A percentile compares a stretch with the other conserved stretches of the same genome.
phyloP scores from a whole-genome alignment of 2,797 vertebrate species.

The Psittacula echo region DNA sequence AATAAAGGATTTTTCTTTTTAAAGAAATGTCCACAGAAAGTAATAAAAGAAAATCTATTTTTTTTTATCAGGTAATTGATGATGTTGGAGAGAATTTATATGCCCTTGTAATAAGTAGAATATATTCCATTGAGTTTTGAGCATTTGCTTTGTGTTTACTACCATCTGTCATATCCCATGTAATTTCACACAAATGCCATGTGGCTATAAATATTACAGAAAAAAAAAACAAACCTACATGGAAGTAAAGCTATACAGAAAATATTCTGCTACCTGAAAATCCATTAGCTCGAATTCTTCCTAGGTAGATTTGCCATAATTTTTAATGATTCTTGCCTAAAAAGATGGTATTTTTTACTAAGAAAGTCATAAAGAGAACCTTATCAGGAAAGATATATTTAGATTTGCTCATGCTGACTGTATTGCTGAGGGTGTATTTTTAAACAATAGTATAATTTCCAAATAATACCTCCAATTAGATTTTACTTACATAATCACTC shows the following conservation, averaged over 20 bases:
- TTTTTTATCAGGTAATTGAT: not conserved
- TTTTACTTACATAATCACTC: not conserved
- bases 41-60: not conserved
- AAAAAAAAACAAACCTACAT: not conserved
- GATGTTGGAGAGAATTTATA: not conserved
- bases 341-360: not conserved
- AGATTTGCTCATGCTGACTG: not conserved
- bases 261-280: not conserved
- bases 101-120: not conserved
- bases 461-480: not conserved
- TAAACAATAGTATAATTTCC: not conserved
- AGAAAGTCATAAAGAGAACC: not conserved
- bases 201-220: not conserved
- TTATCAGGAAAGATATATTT: not conserved
- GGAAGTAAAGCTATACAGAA: not conserved
- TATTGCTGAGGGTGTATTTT: not conserved
- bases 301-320: slow-evolving; percentile 3
- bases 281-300: not conserved
- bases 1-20: not conserved
- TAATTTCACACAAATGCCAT: not conserved
- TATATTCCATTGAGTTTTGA: not conserved
- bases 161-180: not conserved
- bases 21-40: not conserved
- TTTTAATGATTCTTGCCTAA: not conserved
- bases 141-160: not conserved